Base-by-base conservation (phyloP, 2,113 vertebrate species). In the Balaenoptera acutorostrata region DNA sequence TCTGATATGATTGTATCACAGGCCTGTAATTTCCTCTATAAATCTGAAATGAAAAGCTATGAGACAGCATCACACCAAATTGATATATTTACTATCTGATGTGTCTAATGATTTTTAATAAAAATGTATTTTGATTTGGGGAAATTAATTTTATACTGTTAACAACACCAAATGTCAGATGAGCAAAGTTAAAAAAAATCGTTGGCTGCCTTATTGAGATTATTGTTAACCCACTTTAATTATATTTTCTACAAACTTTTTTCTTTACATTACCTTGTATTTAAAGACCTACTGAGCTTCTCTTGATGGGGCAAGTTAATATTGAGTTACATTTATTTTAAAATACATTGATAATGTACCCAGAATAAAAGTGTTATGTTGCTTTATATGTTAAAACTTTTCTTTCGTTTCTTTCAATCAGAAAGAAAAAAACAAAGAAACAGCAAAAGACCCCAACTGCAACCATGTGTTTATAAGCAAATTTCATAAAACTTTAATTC, bases 111-210 rank as follows among this genome's bases (percentile, higher is more conserved):
- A 80, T 95, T 93, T 97, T 97, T 97, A 97, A 97, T 97, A 95
- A 97, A 96, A 97, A 83, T 93, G 6, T 59, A 93, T 93, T 98
- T 95, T 89, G 31, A 63, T 33, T 96, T 82, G 44, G 93, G 86
- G 86, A 97, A 97, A 98, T 97, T 97, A 96, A 97, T 97, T 97
- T 97, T 93, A 80, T 90, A 46, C 33, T 71, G 31, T 97, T 95
- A 93, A 95, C 23, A 89, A 96, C 95, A 88, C 14, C n/a, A 75
- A 96, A 84, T 93, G 66, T 92, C 86, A 90, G 69, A 92, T 88
- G 55, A 93, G 23, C 39, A 90, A 93, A 82, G 41, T 20, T 90
- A 66, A 94, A 18, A 83, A 46, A 86, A 86, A 88, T 88, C 33
- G 85, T 95, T 96, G 83, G 0, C 6, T 66, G 23, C 17, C 12